These are phyloP conservation scores for Fregetta grallaria DNA, from an alignment of 2,113 vertebrate species.

Conservation along the genomic window DNA sequence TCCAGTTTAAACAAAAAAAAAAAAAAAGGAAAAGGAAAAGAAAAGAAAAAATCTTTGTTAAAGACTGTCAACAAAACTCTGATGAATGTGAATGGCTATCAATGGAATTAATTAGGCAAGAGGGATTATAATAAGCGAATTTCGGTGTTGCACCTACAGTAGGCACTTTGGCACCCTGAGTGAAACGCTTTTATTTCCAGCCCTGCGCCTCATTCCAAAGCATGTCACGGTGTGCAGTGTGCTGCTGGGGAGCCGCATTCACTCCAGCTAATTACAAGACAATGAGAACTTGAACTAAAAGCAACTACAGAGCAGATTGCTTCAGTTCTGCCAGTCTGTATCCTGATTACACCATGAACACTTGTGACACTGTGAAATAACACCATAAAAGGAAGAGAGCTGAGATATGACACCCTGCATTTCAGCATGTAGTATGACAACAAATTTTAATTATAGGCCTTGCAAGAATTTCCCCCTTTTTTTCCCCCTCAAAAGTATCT, in stretches of 20 bases:
- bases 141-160: conserved; percentile 49
- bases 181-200: conserved; percentile 39
- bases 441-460: not conserved
- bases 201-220: conserved; percentile 41
- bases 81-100: conserved; percentile 64
- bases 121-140: conserved; percentile 66
- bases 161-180: conserved; percentile 53
- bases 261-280: conserved; percentile 71
- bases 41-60: conserved; percentile 54
- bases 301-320: conserved; percentile 49
- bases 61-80: conserved; percentile 61
- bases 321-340: conserved; percentile 23
- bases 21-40: not conserved
- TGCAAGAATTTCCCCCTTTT: not conserved
- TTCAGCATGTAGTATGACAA: not conserved
- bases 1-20: conserved; percentile 44
- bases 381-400: not conserved
- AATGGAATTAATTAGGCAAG: conserved; percentile 72
- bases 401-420: not conserved
- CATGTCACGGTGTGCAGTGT: conserved; percentile 8
- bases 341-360: not conserved
- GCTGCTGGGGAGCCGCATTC: conserved; percentile 52
- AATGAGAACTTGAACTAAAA: conserved; percentile 44
- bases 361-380: conserved; percentile 30
- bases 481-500: not conserved